These are phyloP conservation scores for Equus przewalskii DNA, from an alignment of 2,113 vertebrate species.

Conservation along the genomic window DNA sequence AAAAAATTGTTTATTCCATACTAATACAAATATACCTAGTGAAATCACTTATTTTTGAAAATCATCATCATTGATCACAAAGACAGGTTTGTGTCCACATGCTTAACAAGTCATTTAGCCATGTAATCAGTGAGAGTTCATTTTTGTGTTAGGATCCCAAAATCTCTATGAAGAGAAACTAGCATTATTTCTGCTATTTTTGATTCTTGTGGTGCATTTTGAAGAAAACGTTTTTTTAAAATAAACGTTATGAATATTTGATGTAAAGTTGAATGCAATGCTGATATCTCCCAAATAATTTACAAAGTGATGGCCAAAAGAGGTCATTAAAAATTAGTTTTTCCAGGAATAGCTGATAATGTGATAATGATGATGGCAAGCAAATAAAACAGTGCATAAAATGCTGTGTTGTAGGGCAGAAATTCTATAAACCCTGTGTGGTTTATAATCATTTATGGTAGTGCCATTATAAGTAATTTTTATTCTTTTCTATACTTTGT, in stretches of 20 bases:
- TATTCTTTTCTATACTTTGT: background rate
- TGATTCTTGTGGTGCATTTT: background rate
- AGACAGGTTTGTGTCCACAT: background rate
- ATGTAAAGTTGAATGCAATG: background rate
- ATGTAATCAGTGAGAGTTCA: background rate
- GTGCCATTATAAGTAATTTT: background rate
- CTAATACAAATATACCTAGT: background rate
- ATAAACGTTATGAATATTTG: background rate
- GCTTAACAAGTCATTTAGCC: background rate
- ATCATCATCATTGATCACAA: background rate
- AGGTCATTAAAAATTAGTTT: background rate
- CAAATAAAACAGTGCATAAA: background rate
- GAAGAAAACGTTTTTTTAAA: background rate
- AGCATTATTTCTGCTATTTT: background rate
- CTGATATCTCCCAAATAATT: background rate
- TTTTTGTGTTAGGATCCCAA: background rate
- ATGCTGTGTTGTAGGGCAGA: background rate
- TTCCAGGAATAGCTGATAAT: background rate
- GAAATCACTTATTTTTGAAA: background rate
- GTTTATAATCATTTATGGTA: background rate
- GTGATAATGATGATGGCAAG: background rate
- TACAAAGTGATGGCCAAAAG: background rate
- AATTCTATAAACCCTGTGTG: background rate
- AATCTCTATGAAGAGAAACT: background rate
- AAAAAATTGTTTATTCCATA: background rate